A percentile compares a stretch with the other conserved stretches of the same genome.
phyloP scores from a whole-genome alignment of 1,140 invertebrate species.

The Pogonomyrmex barbatus region DNA sequence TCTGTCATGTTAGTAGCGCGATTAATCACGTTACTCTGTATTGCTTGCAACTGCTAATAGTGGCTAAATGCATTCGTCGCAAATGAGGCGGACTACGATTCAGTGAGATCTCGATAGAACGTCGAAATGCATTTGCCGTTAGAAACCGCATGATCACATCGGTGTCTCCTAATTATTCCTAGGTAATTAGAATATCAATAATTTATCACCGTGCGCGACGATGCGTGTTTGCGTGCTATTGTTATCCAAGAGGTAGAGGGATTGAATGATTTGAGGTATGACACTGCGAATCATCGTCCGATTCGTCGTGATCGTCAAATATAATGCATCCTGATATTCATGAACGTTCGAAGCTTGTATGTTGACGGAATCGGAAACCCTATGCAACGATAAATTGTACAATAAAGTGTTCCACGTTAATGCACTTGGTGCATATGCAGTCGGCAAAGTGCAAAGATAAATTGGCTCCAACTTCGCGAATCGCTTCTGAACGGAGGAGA shows the following conservation, averaged over 20 bases:
- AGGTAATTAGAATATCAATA: constrained; percentile 62
- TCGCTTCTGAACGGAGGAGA: background rate
- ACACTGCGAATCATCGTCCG: background rate
- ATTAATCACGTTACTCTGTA: constrained; percentile 49
- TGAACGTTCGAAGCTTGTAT: background rate
- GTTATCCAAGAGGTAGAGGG: constrained; percentile 4
- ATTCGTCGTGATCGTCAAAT: background rate
- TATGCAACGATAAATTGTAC: constrained; percentile 28
- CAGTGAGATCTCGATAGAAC: constrained; percentile 21
- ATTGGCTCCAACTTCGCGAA: constrained; percentile 40
- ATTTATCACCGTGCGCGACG: constrained; percentile 37
- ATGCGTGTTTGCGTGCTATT: constrained; percentile 21
- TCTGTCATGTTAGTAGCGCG: background rate
- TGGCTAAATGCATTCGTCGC: constrained; percentile 31
- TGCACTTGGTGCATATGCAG: constrained; percentile 22
- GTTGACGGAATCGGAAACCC: constrained; percentile 29
- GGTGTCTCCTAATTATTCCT: constrained; percentile 32
- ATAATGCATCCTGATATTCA: background rate
- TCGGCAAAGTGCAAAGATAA: constrained; percentile 36
- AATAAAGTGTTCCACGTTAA: constrained; percentile 19
- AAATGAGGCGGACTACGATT: constrained; percentile 49
- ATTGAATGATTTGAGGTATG: background rate
- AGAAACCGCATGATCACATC: constrained; percentile 30
- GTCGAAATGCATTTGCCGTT: constrained; percentile 13
- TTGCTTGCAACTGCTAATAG: constrained; percentile 21